A percentile compares a stretch with the other conserved stretches of the same genome.
These are phyloP conservation scores for Eilema griseolum DNA, from an alignment of 2,888 invertebrate species.

Conservation along the genomic window DNA sequence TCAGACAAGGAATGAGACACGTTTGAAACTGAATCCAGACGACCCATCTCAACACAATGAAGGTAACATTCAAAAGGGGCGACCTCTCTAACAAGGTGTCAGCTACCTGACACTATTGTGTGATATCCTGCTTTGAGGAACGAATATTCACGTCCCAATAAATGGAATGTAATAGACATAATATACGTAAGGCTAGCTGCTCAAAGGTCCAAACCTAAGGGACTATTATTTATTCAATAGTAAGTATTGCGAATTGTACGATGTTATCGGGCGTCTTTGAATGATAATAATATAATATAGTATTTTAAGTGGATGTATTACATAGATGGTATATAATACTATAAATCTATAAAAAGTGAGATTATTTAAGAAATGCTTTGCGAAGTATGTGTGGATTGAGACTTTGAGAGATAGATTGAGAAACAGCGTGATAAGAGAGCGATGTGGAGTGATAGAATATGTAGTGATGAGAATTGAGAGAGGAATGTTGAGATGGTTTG, in stretches of 20 bases:
- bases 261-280: constrained; percentile 39
- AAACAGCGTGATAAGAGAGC: too few relatives aligned
- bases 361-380: too few relatives aligned
- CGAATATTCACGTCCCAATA: constrained; percentile 79
- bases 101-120: constrained; percentile 81
- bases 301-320: not conserved
- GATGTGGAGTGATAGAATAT: too few relatives aligned
- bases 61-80: constrained; percentile 74
- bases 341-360: too few relatives aligned
- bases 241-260: constrained; percentile 53
- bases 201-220: constrained; percentile 56
- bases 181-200: constrained; percentile 44
- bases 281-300: not conserved
- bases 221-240: constrained; percentile 57
- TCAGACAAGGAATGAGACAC: constrained; percentile 63
- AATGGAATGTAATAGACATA: constrained; percentile 58
- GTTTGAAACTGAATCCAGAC: constrained; percentile 75
- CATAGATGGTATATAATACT: too few relatives aligned
- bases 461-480: too few relatives aligned
- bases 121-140: constrained; percentile 73
- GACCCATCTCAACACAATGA: constrained; percentile 78
- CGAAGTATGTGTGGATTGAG: too few relatives aligned
- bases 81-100: constrained; percentile 82
- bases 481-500: too few relatives aligned
- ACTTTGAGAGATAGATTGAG: too few relatives aligned